These are phyloP conservation scores for Serilophus lunatus DNA, from an alignment of 2,113 vertebrate genomes.

Conservation along the genomic window DNA sequence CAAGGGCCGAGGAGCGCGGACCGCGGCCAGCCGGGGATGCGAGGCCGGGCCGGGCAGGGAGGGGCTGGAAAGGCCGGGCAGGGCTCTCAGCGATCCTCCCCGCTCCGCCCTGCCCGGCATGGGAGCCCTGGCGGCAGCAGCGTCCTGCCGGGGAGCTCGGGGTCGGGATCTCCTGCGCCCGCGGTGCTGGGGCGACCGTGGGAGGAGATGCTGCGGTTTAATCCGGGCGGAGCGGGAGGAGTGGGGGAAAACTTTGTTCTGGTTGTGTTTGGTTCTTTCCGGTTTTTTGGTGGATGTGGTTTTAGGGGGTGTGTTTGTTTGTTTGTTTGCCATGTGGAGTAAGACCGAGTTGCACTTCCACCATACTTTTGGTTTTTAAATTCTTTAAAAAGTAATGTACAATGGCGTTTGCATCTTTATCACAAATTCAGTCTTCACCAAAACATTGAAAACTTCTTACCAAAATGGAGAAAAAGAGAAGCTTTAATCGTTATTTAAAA, in stretches of 20 bases:
- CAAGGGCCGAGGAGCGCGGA: neutral
- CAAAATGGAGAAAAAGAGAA: neutral
- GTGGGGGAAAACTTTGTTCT: rapidly evolving
- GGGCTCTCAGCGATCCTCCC: neutral
- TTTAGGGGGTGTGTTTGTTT: too few relatives aligned
- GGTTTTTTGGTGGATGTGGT: neutral
- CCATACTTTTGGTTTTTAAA: neutral
- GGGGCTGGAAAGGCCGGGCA: neutral
- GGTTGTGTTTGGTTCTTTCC: neutral
- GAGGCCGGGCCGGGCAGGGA: neutral
- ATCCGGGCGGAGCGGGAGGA: neutral
- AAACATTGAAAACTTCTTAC: neutral
- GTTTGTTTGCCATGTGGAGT: neutral
- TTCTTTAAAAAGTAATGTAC: rapidly evolving
- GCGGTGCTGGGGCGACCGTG: neutral
- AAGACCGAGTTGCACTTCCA: neutral
- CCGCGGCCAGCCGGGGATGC: neutral
- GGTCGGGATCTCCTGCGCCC: neutral
- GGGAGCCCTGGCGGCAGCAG: neutral
- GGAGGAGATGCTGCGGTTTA: rapidly evolving
- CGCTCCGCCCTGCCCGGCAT: neutral
- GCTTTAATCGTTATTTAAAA: neutral
- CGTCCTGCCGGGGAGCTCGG: neutral
- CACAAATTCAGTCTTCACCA: neutral
- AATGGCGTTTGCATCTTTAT: neutral